Evolutionary conservation across 2,888 invertebrate genomes (phyloP).

Genomic region (Gastracanthus pulcherrimus): DNA sequence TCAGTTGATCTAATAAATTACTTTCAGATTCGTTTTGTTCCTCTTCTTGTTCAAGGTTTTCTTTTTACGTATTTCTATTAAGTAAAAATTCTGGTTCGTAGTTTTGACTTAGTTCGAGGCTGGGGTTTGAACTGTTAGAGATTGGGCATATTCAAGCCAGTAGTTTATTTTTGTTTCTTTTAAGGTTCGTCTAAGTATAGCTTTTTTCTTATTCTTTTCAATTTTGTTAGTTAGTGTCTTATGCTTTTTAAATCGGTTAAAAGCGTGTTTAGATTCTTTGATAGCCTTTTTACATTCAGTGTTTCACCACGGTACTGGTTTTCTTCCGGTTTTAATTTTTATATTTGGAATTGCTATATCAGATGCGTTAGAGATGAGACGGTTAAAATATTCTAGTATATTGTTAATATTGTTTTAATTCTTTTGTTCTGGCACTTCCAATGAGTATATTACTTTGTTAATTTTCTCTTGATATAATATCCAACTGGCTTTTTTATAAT

Average conservation of each 20-base stretch:
- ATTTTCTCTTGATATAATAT: slow-evolving; percentile 33
- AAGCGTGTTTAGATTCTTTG: no score
- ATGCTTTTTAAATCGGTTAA: slow-evolving; percentile 36
- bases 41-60: not conserved
- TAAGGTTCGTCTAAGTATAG: not conserved
- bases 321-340: not conserved
- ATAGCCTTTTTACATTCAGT: no score
- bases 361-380: slow-evolving; percentile 51
- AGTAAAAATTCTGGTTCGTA: no score
- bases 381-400: slow-evolving; percentile 26
- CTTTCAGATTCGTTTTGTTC: no score
- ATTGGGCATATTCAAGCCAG: not conserved
- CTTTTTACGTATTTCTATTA: no score
- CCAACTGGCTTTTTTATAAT: slow-evolving; percentile 56
- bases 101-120: not conserved
- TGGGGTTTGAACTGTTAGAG: no score
- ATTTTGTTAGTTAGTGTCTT: slow-evolving; percentile 32
- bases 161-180: no score
- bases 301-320: no score
- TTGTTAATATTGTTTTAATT: slow-evolving; percentile 24
- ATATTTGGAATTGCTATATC: slow-evolving; percentile 41
- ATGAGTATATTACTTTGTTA: not conserved
- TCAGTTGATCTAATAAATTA: not conserved
- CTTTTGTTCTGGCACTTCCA: not conserved
- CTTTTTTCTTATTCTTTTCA: slow-evolving; percentile 16